A percentile compares a stretch with the other conserved stretches of the same genome.
These are phyloP conservation scores for Toxotes chatareus DNA, from an alignment of 2,113 vertebrate species.

Conservation along the genomic window DNA sequence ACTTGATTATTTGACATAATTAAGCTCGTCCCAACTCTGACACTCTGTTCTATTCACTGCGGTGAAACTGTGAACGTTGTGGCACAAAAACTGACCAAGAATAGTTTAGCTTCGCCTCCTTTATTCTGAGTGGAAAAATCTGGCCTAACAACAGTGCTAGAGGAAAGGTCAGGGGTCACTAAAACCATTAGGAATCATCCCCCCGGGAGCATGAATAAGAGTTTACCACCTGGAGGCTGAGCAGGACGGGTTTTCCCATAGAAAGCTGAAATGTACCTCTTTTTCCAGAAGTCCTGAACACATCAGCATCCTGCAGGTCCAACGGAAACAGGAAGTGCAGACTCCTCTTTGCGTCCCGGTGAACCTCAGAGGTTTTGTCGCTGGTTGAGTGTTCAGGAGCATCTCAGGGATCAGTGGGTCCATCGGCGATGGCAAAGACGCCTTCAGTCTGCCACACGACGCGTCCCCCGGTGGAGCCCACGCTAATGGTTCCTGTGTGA, in stretches of 20 bases:
- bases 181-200: too few relatives aligned
- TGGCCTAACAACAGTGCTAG: too few relatives aligned
- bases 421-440: neutral
- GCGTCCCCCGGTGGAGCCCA: neutral
- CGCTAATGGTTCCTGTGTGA: conserved; percentile 77
- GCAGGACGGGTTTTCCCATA: neutral
- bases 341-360: neutral
- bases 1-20: too few relatives aligned
- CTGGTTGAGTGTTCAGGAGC: neutral
- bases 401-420: conserved; percentile 22
- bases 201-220: too few relatives aligned
- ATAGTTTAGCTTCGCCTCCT: too few relatives aligned
- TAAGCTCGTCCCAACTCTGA: too few relatives aligned
- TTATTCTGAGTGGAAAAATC: too few relatives aligned
- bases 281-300: neutral
- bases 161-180: neutral
- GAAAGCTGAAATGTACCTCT: neutral
- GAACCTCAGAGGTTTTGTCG: neutral
- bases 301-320: neutral
- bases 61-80: too few relatives aligned
- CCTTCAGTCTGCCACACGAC: conserved; percentile 30
- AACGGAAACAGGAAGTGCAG: conserved; percentile 10
- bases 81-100: too few relatives aligned
- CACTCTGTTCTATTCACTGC: too few relatives aligned
- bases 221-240: too few relatives aligned